These are phyloP conservation scores for Eospalax fontanierii DNA, from an alignment of 2,797 vertebrate species.

Conservation along the genomic window DNA sequence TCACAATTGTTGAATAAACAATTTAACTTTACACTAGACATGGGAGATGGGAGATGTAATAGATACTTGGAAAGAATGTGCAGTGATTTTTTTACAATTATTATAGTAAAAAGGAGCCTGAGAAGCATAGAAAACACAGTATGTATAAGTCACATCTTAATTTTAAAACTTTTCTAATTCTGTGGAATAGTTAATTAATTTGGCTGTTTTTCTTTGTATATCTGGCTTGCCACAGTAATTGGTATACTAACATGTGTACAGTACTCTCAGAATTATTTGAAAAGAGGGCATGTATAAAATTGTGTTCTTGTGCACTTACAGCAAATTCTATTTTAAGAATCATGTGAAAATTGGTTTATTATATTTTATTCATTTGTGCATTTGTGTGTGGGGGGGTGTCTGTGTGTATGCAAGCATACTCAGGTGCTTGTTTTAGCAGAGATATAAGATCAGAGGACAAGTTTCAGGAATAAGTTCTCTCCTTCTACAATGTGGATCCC, in stretches of 20 bases:
- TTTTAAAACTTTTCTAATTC: slow-evolving; percentile 20
- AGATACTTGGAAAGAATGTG: slow-evolving; percentile 27
- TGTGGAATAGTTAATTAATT: slow-evolving; percentile 14
- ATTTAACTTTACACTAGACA: slow-evolving; percentile 44
- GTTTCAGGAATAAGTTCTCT: no score
- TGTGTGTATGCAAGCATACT: neutral
- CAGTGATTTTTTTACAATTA: slow-evolving; percentile 65
- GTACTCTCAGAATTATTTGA: slow-evolving; percentile 3
- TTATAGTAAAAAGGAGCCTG: neutral
- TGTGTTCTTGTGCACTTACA: neutral
- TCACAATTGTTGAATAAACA: slow-evolving; percentile 70
- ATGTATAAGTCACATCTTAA: neutral
- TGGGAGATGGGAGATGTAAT: neutral
- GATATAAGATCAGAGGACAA: neutral
- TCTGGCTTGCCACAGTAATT: neutral
- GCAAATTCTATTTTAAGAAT: neutral
- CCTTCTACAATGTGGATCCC: neutral
- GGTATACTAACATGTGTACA: neutral
- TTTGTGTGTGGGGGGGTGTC: neutral
- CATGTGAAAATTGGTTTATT: neutral
- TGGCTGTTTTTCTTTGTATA: neutral
- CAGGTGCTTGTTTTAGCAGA: neutral
- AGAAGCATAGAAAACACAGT: neutral
- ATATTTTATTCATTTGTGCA: neutral
- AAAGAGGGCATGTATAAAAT: neutral